Conservation (phyloP, 2,888 invertebrate genomes). For the Dascillus cervinus region DNA sequence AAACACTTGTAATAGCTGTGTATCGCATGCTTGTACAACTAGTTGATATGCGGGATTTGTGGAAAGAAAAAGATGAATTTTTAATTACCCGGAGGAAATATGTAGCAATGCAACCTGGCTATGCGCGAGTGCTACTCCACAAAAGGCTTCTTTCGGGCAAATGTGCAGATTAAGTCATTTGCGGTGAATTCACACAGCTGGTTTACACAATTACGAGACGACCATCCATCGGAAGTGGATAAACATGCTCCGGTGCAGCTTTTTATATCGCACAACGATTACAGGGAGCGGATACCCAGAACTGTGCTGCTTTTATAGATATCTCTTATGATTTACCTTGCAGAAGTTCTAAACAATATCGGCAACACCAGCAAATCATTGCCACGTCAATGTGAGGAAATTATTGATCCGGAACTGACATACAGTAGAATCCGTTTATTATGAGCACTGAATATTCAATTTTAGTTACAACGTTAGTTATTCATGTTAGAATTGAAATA, state of each 20-base stretch:
- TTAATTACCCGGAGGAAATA: too few relatives aligned
- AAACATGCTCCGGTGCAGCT: slow-evolving; percentile 33
- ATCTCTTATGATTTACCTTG: slow-evolving; percentile 9
- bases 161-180: slow-evolving; percentile 35
- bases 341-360: slow-evolving; percentile 8
- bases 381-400: too few relatives aligned
- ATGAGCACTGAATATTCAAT: too few relatives aligned
- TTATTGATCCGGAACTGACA: too few relatives aligned
- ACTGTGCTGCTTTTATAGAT: too few relatives aligned
- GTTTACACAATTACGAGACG: slow-evolving; percentile 31
- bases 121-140: too few relatives aligned
- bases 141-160: slow-evolving; percentile 25
- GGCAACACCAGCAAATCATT: too few relatives aligned
- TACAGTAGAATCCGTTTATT: too few relatives aligned
- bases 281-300: slow-evolving; percentile 28
- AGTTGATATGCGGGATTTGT: slow-evolving; percentile 1
- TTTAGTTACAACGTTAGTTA: too few relatives aligned
- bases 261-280: slow-evolving; percentile 36
- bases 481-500: too few relatives aligned
- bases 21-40: slow-evolving; percentile 13
- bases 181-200: slow-evolving; percentile 32
- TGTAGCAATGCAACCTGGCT: too few relatives aligned
- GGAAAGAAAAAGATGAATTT: too few relatives aligned
- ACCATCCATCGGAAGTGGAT: slow-evolving; percentile 28
- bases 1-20: slow-evolving; percentile 19